Evolutionary conservation across 2,888 invertebrate genomes (phyloP), one percentile per base, ranked within the genome.

Genomic region (Acleris holmiana): DNA sequence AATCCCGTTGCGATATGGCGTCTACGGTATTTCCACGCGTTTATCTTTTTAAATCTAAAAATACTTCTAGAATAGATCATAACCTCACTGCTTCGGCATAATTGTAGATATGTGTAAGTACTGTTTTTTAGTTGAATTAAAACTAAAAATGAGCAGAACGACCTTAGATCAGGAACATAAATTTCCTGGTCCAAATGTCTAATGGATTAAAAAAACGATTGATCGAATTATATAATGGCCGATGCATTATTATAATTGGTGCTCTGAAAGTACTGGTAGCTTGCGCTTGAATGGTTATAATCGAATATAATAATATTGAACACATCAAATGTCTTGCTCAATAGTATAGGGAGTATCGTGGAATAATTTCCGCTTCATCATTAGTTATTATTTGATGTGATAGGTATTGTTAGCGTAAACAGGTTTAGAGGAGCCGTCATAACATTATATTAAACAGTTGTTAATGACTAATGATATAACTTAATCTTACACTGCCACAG

Each of bases 21-120:
- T 83, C 80, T 82, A 76, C 72, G 82, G 83, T 82, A 83, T 85
- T 86, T 80, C 85, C 83, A 85, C 72, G 72, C 75, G 69, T 68
- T 70, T 69, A 72, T 77, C 77, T 63, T 46, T 50, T 57, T 76
- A 72, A 69, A 76, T 74, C 73, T 69, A 72, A 71, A 76, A 75
- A 71, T 78, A 76, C 75, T 73, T 75, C 74, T 73, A 72, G 17
- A 17, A 47, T 41, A 13, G 8, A 19, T 51, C 5, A 0, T 13
- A 13, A 35, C 13, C 29, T 29, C 10, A 41, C 41, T 41, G 15
- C 41, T 44, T 44, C 2, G 17, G 4, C 15, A 41, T 41, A 15
- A 41, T 41, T 4, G 41, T 5, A 41, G n/a, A 35, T 35, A 35
- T 35, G 10, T 13, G 10, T 35, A 8, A n/a, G n/a, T n/a, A 0